Base-by-base conservation (phyloP, 2,113 vertebrate genomes). In the Aspiorhynchus laticeps region DNA sequence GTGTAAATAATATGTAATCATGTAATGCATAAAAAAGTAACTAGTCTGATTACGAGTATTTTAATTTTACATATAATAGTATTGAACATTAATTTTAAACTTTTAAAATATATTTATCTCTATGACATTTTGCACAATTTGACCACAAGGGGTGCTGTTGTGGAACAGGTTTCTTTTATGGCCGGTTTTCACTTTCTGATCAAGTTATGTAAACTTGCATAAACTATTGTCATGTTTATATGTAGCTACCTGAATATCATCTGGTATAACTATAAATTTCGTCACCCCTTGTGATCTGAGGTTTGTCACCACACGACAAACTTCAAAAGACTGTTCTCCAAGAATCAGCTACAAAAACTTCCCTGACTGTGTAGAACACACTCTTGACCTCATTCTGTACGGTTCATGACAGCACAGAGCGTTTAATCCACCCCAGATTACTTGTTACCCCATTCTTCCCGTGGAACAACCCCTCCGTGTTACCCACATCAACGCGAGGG, bases 361-460 rank as follows among this genome's bases (percentile, higher is more conserved):
- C 19, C 8, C 36, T 73, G 9, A 41, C 5, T 6, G 36, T 14
- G 71, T n/a, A 3, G 2, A n/a, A 43, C 73, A 28, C 56, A 43
- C 56, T 17, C 56, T 63, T n/a, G 56, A 81, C 56, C 31, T 81
- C 59, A 43, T 43, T 63, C 36, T 19, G 79, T 11, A 24, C 4
- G 33, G 77, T 24, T 33, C 51, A n/a, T 14, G 17, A 31, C 48
- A 24, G 17, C 26, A 4, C 76, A 43, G 73, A 43, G 19, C 5
- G 12, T 65, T 43, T 81, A 43, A 81, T 81, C 79, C 17, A 41
- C 36, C n/a, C 79, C 24, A 17, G 61, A 81, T 81, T 15, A 65
- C 79, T 81, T 28, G 36, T 63, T 43, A n/a, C 79, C 51, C 77
- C 33, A 56, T 80, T 80, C 77, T 80, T 14, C 14, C 46, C 43